phyloP scores from a whole-genome alignment of 2,113 vertebrate species.

The Mus pahari region DNA sequence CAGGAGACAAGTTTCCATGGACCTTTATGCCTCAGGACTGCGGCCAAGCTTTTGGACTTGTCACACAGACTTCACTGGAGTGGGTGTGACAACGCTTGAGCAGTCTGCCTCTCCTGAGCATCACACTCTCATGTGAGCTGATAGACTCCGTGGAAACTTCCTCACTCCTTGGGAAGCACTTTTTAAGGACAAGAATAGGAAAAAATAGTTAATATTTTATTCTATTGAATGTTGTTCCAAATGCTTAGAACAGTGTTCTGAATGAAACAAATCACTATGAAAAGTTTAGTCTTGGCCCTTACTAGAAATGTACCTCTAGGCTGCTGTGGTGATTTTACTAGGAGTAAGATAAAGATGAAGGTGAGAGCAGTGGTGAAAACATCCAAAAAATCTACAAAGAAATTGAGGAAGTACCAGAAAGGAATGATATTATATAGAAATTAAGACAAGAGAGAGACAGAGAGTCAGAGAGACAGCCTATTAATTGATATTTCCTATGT shows the following conservation, averaged over 20 bases:
- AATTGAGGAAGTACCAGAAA: not conserved
- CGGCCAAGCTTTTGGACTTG: too few species aligned
- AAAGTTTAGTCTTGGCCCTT: not conserved
- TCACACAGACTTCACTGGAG: too few species aligned
- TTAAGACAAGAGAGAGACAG: not conserved
- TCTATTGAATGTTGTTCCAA: not conserved
- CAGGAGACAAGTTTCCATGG: too few species aligned
- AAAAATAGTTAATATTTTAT: not conserved
- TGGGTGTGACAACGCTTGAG: not conserved
- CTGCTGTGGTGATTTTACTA: not conserved
- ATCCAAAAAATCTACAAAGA: not conserved
- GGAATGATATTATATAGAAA: not conserved
- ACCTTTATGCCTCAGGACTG: too few species aligned
- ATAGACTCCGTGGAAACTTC: not conserved
- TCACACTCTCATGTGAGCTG: not conserved
- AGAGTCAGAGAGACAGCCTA: not conserved
- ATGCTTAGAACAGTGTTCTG: not conserved
- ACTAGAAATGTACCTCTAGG: not conserved
- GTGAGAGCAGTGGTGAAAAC: not conserved
- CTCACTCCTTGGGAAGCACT: not conserved
- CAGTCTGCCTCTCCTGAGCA: not conserved
- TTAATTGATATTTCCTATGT: not conserved
- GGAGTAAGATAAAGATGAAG: not conserved
- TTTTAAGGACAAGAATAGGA: not conserved
- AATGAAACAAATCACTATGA: constrained; percentile 35